Evolutionary conservation across 2,888 invertebrate species (phyloP), one percentile per base, ranked within the genome.

Genomic region (Gonocerus acuteangulatus): DNA sequence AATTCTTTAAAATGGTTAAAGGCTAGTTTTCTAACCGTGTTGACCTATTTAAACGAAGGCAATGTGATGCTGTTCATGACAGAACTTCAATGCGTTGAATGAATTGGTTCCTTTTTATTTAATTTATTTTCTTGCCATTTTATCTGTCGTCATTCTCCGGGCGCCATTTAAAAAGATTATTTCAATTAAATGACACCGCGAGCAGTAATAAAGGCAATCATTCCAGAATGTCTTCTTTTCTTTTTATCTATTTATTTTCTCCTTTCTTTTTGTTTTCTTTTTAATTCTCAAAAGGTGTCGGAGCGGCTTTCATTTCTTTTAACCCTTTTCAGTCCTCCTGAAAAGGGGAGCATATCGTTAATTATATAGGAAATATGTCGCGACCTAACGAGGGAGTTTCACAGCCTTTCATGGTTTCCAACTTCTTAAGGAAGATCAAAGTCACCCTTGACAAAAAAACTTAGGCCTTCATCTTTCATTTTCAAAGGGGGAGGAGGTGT

Each of bases 371-470:
- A 47, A 58, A 48, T 45, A 48, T 58, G 47, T 47, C 36, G 58
- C 27, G 16, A 58, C 36, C 47, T 47, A 48, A 58, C 48, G 58
- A 58, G 48, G 47, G 21, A 21, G 27, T 23, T 36, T 36, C 13
- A 52, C 15, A 36, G 52, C 22, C 48, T 58, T 47, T 45, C 21
- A 47, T 27, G 57, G 22, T 2, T 15, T 2, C 42, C 42, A 52
- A 52, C 52, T 52, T 52, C 52, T 52, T 52, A 52, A 52, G 52
- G 36, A 52, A 52, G 52, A 52, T 52, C 52, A 52, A 52, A 52
- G 52, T 52, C 34, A 16, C 52, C 22, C 52, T 52, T 52, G 42
- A 52, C 42, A 52, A 52, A 34, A 51, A 51, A 52, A 52, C 52
- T 52, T 52, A 52, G 52, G 52, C 21, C 52, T 52, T 52, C 52